Base-by-base conservation (phyloP, 2,113 vertebrate species). In the Crotalus tigris region DNA sequence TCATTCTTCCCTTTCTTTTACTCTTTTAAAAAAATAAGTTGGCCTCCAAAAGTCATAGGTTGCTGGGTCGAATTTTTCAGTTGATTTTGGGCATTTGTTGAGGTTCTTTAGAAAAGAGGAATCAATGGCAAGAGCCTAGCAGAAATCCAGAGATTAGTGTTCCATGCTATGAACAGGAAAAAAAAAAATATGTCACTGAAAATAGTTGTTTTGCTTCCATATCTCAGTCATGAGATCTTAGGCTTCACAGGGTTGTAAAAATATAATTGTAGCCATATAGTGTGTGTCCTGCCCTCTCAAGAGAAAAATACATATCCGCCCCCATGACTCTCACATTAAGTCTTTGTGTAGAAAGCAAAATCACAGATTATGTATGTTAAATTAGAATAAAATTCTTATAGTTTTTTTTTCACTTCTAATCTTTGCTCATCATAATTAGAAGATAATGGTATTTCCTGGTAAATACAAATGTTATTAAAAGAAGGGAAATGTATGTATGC, bases 381-480 rank as follows among this genome's bases (percentile, higher is more conserved):
- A 55, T 13, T 46, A 59, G 10, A n/a, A 19, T 13, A 87, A 92
- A 53, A 24, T 23, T 90, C 89, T 95, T 94, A 90, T 61, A n/a
- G 39, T 57, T 39, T 91, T 5, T 23, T 49, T 85, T 6, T 0
- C 23, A 91, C 87, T 94, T 51, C 6, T n/a, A 33, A 95, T 88
- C 85, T 55, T 44, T 17, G 61, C 5, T 93, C 85, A 87, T 87
- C 39, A 10, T 49, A 93, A 55, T 5, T 88, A 90, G 64, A 85
- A 39, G 11, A 59, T 93, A 93, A 81, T 89, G 69, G 86, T 0
- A 11, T 57, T 90, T 12, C 9, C 59, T 89, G 24, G 9, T 17
- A 85, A 90, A 53, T 92, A 92, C 93, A 69, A 90, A 29, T 64
- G 90, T 21, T 44, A 92, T 53, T 19, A 54, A 87, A 55, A 81